Percentiles rank a stretch among this genome's conserved stretches.
Evolutionary conservation across 2,888 invertebrate species (phyloP).

Genomic region (Palloptera scutellata): DNA sequence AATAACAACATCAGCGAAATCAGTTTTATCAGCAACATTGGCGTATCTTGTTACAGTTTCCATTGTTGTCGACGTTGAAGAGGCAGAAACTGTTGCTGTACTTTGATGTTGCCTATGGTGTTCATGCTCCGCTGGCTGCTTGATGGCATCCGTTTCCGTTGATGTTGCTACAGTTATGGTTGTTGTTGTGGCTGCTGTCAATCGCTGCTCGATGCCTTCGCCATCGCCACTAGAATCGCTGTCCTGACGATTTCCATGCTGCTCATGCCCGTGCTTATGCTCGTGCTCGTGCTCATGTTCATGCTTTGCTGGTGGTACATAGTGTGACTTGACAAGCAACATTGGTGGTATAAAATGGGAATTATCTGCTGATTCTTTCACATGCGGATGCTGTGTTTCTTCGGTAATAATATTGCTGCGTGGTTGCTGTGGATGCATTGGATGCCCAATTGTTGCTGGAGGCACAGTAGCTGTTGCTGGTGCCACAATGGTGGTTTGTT

Average conservation of each 20-base stretch:
- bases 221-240: conserved; percentile 22
- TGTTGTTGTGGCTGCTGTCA: conserved; percentile 13
- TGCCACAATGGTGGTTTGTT: not conserved
- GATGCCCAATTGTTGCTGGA: conserved; percentile 54
- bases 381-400: conserved; percentile 51
- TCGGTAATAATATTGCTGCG: conserved; percentile 44
- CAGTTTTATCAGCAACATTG: not conserved
- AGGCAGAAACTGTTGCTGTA: conserved; percentile 5
- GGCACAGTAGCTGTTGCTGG: conserved; percentile 27
- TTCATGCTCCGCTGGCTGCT: conserved; percentile 10
- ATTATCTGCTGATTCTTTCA: conserved; percentile 59
- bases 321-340: conserved; percentile 63
- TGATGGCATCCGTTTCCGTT: conserved; percentile 22
- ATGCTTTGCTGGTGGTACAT: conserved; percentile 59
- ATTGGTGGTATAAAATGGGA: conserved; percentile 64
- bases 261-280: conserved; percentile 6
- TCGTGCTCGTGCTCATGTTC: conserved; percentile 37
- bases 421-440: conserved; percentile 59
- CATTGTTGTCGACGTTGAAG: conserved; percentile 23
- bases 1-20: not conserved
- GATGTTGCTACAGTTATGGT: conserved; percentile 26
- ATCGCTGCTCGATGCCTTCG: conserved; percentile 20
- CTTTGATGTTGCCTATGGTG: not conserved
- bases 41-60: not conserved
- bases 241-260: conserved; percentile 14